phyloP scores from a whole-genome alignment of 2,113 vertebrate species.

The Vidua chalybeata region DNA sequence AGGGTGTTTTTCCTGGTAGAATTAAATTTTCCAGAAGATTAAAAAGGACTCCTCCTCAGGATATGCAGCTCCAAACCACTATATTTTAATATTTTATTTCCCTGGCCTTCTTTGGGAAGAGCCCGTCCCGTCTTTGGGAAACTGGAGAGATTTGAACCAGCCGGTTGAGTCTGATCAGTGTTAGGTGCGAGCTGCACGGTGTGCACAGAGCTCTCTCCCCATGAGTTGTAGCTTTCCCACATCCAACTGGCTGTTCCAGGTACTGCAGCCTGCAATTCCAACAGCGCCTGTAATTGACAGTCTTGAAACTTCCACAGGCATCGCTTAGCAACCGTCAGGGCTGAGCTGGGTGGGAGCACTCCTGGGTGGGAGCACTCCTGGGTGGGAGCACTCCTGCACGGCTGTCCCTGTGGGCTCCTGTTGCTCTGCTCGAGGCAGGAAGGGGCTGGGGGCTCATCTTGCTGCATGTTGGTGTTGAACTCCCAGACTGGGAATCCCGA shows the following conservation, averaged over 20 bases:
- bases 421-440: neutral
- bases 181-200: neutral
- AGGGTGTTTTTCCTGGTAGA: neutral
- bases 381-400: neutral
- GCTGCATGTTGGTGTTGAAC: fast-evolving
- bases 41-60: neutral
- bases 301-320: neutral
- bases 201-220: neutral
- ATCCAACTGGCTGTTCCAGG: neutral
- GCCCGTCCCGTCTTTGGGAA: neutral
- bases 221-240: neutral
- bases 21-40: constrained; percentile 63
- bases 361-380: neutral
- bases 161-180: constrained; percentile 5
- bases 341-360: neutral
- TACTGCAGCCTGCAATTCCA: neutral
- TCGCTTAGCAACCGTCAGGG: neutral
- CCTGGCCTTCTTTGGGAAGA: neutral
- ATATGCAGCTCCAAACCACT: neutral
- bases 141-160: neutral
- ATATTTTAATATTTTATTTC: constrained; percentile 14
- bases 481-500: neutral
- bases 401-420: fast-evolving
- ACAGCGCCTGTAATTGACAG: neutral
- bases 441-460: neutral